A percentile compares a stretch with the other conserved stretches of the same genome.
These are phyloP conservation scores for Cyprinodon diabolis DNA, from an alignment of 2,797 vertebrate species.

Conservation along the genomic window DNA sequence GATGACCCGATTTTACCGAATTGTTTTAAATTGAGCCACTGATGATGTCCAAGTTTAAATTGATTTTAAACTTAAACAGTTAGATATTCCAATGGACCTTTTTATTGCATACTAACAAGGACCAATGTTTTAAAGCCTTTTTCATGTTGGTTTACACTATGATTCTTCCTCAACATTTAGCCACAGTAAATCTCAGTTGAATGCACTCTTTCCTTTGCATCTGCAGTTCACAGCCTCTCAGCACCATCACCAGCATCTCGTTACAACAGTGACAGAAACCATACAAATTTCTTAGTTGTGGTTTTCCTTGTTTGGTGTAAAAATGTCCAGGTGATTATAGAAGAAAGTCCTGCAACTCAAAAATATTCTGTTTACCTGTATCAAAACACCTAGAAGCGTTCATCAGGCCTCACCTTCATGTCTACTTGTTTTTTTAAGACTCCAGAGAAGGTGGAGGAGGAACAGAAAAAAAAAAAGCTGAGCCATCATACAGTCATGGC, in stretches of 20 bases:
- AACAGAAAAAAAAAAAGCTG: no score
- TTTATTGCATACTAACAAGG: not conserved
- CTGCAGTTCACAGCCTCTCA: conserved; percentile 19
- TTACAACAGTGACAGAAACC: not conserved
- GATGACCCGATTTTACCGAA: not conserved
- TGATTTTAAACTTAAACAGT: not conserved
- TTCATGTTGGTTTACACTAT: not conserved
- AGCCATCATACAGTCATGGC: no score
- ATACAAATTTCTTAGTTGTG: not conserved
- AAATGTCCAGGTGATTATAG: conserved; percentile 16
- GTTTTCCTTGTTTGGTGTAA: not conserved
- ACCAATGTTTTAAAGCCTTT: not conserved
- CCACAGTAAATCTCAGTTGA: conserved; percentile 19
- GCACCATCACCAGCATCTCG: conserved; percentile 7
- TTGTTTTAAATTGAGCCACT: not conserved
- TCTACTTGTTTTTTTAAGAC: no score
- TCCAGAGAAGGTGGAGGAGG: no score
- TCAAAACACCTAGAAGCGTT: conserved; percentile 15
- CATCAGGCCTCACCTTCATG: not conserved
- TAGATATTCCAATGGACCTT: not conserved
- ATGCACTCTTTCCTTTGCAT: conserved; percentile 10
- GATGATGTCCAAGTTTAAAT: no score
- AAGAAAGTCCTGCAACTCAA: conserved; percentile 10
- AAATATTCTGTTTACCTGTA: no score
- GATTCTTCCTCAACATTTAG: not conserved